Base-by-base conservation (phyloP, 2,113 vertebrate species). In the Lipotes vexillifer region DNA sequence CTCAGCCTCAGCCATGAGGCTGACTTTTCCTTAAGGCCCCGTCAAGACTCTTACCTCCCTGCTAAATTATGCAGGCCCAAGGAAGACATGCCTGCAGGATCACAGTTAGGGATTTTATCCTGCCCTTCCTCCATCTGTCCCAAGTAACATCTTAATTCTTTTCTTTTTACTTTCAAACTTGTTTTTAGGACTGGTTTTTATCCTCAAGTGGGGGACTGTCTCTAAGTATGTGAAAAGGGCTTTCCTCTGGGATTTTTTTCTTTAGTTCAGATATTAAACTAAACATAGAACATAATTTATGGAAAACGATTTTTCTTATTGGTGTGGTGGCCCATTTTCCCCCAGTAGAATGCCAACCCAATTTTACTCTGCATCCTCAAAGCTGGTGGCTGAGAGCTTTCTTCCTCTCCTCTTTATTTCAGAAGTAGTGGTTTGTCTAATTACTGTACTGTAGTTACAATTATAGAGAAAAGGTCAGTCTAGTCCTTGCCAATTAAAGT, bases 401-500 rank as follows among this genome's bases (percentile, higher is more conserved):
- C 72, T 97, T 80, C 41, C 6, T 94, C 18, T 75, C 4, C 41
- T 97, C 97, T 97, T 97, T 96, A 78, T 98, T 97, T 98, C 93
- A 93, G 93, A 52, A 97, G 77, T 95, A 90, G 93, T 85, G 29
- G 96, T 98, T 98, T 98, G 92, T 98, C 93, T 98, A 98, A 98
- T 99, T 98, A 97, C 95, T 98, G 36, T 95, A 55, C 92, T 96
- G 75, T 97, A 97, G 97, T 98, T 98, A 98, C 96, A 98, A 95
- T 98, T 98, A 98, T 75, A 96, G 92, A 97, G 97, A 98, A 98
- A 99, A 99, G 98, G 98, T 99, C 98, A 98, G 89, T 98, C 93
- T 98, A 97, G 98, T 98, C 96, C 97, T 98, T 98, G 98, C 97
- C 98, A 98, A 98, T 99, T 99, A 98, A 98, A 97, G 94, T 93